A percentile compares a stretch with the other conserved stretches of the same genome.
These are phyloP conservation scores for Sinonovacula constricta DNA, from an alignment of 1,140 invertebrate species.

Conservation along the genomic window DNA sequence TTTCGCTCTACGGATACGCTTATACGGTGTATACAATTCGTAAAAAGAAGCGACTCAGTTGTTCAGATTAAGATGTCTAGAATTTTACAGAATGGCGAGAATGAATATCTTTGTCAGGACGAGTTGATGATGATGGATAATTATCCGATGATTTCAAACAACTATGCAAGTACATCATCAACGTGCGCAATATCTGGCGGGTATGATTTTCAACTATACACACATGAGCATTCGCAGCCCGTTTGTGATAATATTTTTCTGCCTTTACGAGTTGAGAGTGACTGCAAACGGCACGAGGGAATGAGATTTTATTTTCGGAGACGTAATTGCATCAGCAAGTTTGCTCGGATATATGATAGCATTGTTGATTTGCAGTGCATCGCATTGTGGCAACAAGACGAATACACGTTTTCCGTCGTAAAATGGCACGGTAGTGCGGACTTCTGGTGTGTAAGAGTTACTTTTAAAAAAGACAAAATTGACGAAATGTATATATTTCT, in stretches of 20 bases:
- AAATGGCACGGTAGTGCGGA: conserved; percentile 21
- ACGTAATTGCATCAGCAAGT: conserved; percentile 35
- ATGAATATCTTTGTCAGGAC: conserved; percentile 25
- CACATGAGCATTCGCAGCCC: conserved; percentile 9
- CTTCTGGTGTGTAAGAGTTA: conserved; percentile 39
- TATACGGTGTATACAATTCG: conserved; percentile 39
- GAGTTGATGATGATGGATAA: conserved; percentile 14
- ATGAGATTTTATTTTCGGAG: conserved; percentile 44
- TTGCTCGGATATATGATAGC: conserved; percentile 11
- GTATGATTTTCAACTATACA: conserved; percentile 47
- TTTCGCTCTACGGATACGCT: conserved; percentile 6
- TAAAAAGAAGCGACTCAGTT: conserved; percentile 31
- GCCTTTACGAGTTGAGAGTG: conserved; percentile 46
- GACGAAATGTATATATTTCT: conserved; percentile 34
- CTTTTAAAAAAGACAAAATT: conserved; percentile 4
- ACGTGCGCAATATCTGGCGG: conserved; percentile 32
- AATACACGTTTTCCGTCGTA: conserved; percentile 39
- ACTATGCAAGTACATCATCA: conserved; percentile 13
- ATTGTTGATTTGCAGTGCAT: conserved; percentile 31
- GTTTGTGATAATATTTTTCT: conserved; percentile 50
- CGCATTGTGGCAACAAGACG: conserved; percentile 28
- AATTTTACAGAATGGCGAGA: neutral
- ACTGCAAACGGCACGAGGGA: conserved; percentile 33
- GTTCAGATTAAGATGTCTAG: conserved; percentile 38
- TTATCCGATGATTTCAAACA: conserved; percentile 42